phyloP scores from a whole-genome alignment of 1,140 invertebrate genomes.

The Brachionus calyciflorus region DNA sequence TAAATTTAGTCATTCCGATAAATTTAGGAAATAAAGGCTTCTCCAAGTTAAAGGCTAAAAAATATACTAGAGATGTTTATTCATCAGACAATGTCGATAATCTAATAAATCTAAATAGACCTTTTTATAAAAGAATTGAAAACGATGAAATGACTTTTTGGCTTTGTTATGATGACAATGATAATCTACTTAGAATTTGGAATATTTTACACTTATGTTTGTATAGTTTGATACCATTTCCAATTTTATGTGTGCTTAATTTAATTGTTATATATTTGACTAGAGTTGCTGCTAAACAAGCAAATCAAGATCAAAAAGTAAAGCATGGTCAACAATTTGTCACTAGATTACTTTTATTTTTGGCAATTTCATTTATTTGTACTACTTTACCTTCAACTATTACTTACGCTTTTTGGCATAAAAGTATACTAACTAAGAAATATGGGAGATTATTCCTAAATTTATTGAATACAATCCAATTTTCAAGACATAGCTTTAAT shows the following conservation, averaged over 20 bases:
- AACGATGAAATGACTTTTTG: neutral
- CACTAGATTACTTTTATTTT: neutral
- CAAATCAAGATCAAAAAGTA: neutral
- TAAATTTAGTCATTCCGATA: constrained; percentile 18
- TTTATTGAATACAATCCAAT: constrained; percentile 42
- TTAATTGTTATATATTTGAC: constrained; percentile 27
- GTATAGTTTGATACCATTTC: constrained; percentile 33
- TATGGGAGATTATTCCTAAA: constrained; percentile 24
- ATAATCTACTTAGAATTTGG: constrained; percentile 1
- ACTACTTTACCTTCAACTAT: constrained; percentile 25
- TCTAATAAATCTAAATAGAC: neutral
- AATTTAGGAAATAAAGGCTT: constrained; percentile 31
- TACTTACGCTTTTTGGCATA: constrained; percentile 35
- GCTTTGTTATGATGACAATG: constrained; percentile 28
- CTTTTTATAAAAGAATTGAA: neutral
- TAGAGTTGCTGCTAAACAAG: neutral
- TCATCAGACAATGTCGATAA: neutral
- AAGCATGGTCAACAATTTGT: constrained; percentile 33
- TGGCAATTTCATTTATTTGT: constrained; percentile 19
- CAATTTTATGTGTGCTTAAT: constrained; percentile 17
- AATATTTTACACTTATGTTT: constrained; percentile 23
- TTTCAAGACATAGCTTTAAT: constrained; percentile 31
- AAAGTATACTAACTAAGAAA: neutral
- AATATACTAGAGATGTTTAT: neutral
- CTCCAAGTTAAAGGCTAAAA: neutral